These are phyloP conservation scores for Euplagia quadripunctaria DNA, from an alignment of 2,888 invertebrate genomes.

Conservation along the genomic window DNA sequence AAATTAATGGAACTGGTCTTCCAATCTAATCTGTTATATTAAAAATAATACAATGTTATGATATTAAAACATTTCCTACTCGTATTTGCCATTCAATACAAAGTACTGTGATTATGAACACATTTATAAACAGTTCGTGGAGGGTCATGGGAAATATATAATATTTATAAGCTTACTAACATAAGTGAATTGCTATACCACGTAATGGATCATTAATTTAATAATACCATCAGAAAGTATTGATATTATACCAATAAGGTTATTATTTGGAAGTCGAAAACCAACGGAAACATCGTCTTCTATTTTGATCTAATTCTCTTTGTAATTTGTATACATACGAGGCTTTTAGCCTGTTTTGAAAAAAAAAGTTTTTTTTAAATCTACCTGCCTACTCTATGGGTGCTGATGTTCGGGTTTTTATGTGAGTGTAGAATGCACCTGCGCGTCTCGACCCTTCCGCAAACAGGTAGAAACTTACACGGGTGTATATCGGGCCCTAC, in stretches of 20 bases:
- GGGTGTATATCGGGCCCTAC: conserved; percentile 25
- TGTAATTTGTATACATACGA: neutral
- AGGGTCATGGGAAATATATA: conserved; percentile 11
- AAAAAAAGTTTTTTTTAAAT: no score
- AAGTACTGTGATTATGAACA: neutral
- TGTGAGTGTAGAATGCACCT: conserved; percentile 43
- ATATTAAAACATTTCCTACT: neutral
- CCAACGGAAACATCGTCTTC: neutral
- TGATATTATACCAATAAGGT: conserved; percentile 14
- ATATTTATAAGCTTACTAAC: conserved; percentile 9
- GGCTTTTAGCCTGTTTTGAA: neutral
- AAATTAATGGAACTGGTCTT: neutral
- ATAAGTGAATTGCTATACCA: conserved; percentile 18
- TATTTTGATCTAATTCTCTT: neutral
- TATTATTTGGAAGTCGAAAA: neutral
- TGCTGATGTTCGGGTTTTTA: conserved; percentile 32
- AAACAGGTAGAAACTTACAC: conserved; percentile 42
- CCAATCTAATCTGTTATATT: neutral
- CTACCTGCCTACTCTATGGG: conserved; percentile 21
- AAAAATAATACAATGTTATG: neutral
- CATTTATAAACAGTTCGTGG: conserved; percentile 7
- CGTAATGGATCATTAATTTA: conserved; percentile 30
- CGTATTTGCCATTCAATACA: conserved; percentile 8
- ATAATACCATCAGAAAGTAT: conserved; percentile 26
- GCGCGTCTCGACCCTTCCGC: conserved; percentile 41